Evolutionary conservation across 2,888 invertebrate species (phyloP), one percentile per base, ranked within the genome.

Genomic region (Sarcophaga rosellei): DNA sequence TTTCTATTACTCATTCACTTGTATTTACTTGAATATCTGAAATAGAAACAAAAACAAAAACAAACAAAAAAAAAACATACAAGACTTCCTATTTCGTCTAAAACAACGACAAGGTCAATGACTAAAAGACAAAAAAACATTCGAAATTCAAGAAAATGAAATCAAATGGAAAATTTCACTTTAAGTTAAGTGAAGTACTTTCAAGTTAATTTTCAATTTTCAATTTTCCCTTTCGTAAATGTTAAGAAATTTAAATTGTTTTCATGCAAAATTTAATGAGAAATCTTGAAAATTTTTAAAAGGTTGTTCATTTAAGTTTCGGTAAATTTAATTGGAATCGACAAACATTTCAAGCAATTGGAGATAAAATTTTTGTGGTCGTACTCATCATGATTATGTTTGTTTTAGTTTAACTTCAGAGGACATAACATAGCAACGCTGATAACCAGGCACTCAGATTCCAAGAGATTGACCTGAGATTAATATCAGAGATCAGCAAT

Each of bases 11-110:
- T 86, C 62, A 81, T 69, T 72, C 75, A 87, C n/a, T 79, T 61
- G 84, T 70, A 85, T 65, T 81, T 82, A 87, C 59, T 79, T 66
- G 75, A 79, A 82, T 57, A 82, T n/a, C 70, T 87, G 85, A 89
- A 87, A 88, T 88, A 88, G 86, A 88, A 88, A 88, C 87, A 90
- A 90, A 87, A 88, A 47, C 15, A 47, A 15, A 47, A 15, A 47
- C 12, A 47, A 47, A 47, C 15, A 47, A 15, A 47, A 47, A 15
- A 47, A 47, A 47, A 47, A 12, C 12, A 88, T 82, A 88, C 88
- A 83, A 53, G 44, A 70, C 63, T 85, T 81, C 77, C 73, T 81
- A 63, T 85, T 73, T 85, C 53, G 53, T 53, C 72, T 79, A 61
- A 69, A 62, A 61, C 47, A 20, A 61, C 47, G n/a, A 23, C 86